Base-by-base conservation (phyloP, 2,113 vertebrate species). In the Tachysurus vachellii region DNA sequence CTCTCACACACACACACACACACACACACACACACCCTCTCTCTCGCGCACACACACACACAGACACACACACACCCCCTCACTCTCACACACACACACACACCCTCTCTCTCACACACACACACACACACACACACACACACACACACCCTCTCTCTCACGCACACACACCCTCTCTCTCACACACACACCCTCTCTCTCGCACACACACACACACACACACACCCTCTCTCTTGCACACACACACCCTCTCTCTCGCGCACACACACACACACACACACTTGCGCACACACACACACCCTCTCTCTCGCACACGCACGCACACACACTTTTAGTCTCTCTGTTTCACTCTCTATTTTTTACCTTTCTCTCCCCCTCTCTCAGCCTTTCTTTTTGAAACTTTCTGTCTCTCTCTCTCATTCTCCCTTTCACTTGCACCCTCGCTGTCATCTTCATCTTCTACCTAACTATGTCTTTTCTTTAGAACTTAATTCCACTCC, bases 141-240 rank as follows among this genome's bases (percentile, higher is more conserved):
- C 36, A 36, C n/a, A n/a, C n/a, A n/a, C n/a, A n/a, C n/a, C n/a
- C n/a, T n/a, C n/a, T n/a, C n/a, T n/a, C n/a, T n/a, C n/a, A n/a
- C n/a, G n/a, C n/a, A n/a, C n/a, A n/a, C n/a, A n/a, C n/a, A n/a
- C n/a, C n/a, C n/a, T n/a, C n/a, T n/a, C n/a, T n/a, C 36, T n/a
- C 23, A 12, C n/a, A 50, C 8, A 50, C 47, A 5, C 36, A 36
- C 17, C 21, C 2, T 44, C 17, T 75, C 93, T 87, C 31, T 47
- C 7, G 2, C 36, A 36, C 36, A 36, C 36, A 36, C 2, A 73
- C 26, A 64, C 82, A 47, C 10, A 11, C 3, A 47, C 19, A 47
- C 23, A n/a, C n/a, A n/a, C n/a, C n/a, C n/a, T 36, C 36, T 36
- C 36, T 36, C 36, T 36, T 2, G 2, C 36, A 36, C 36, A 36